Evolutionary conservation across 2,797 vertebrate genomes (phyloP).

Genomic region (Loris lydekkerianus): DNA sequence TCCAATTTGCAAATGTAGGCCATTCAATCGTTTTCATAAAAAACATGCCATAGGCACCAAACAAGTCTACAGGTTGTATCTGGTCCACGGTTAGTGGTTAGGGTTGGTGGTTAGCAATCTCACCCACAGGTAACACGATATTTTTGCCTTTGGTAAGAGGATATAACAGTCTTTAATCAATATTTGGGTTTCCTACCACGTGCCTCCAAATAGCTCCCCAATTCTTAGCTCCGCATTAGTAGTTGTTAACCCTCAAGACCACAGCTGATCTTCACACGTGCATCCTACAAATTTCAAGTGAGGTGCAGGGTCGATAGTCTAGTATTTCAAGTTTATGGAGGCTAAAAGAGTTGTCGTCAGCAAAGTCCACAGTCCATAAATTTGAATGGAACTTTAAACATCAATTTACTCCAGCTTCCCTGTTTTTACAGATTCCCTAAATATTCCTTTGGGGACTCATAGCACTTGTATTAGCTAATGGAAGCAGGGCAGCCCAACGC

Average conservation of each 20-base stretch:
- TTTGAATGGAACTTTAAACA: constrained; percentile 21
- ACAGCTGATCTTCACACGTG: background rate
- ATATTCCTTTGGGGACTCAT: background rate
- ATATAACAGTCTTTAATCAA: background rate
- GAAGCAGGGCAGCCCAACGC: background rate
- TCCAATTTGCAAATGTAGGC: background rate
- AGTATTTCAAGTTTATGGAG: background rate
- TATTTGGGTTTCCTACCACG: background rate
- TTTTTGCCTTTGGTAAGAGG: background rate
- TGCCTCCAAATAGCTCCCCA: background rate
- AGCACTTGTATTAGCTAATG: background rate
- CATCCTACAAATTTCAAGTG: background rate
- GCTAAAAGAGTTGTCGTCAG: background rate
- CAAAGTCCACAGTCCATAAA: background rate
- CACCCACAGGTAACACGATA: background rate
- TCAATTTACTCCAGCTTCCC: background rate
- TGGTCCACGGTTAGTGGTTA: background rate
- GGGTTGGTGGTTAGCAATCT: background rate
- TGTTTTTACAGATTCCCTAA: constrained; percentile 42
- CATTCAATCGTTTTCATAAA: constrained; percentile 2
- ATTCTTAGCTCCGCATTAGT: background rate
- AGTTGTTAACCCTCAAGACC: background rate
- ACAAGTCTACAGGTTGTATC: background rate
- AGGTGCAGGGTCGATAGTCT: background rate
- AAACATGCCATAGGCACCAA: background rate